phyloP scores from a whole-genome alignment of 2,113 vertebrate species.

The Neopipo cinnamomea region DNA sequence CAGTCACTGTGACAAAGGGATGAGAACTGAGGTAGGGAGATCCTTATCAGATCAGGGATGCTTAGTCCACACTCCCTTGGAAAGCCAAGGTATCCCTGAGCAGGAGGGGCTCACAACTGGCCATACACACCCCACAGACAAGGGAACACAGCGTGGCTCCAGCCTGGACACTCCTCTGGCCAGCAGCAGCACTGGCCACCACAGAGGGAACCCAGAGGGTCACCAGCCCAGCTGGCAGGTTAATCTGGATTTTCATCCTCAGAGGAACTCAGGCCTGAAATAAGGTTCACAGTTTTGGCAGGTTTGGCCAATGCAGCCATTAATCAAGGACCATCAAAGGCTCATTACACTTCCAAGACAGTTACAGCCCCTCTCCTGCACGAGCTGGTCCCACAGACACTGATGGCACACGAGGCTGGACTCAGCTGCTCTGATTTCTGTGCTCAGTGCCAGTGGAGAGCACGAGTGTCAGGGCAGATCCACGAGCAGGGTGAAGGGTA shows the following conservation, averaged over 20 bases:
- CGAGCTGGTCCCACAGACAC: fast-evolving
- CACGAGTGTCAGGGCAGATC: background rate
- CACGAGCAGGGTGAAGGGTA: fast-evolving
- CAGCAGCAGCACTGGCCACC: background rate
- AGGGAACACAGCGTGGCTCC: background rate
- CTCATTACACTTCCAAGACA: background rate
- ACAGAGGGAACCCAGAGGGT: too few species aligned
- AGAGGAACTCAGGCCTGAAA: background rate
- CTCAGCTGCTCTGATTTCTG: fast-evolving
- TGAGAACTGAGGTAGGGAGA: background rate
- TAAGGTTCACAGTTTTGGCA: fast-evolving
- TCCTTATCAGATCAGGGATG: background rate
- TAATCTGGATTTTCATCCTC: background rate
- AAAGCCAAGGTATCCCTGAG: background rate
- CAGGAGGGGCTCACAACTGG: background rate
- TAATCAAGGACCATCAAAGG: background rate
- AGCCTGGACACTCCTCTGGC: background rate
- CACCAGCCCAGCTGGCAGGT: background rate
- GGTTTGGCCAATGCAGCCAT: background rate
- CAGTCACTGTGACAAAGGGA: background rate
- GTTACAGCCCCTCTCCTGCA: background rate
- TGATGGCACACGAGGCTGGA: fast-evolving
- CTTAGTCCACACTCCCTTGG: background rate
- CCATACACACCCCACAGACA: fast-evolving
- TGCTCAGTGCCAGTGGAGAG: fast-evolving